Evolutionary conservation across 1,140 invertebrate genomes (phyloP), one percentile per base, ranked within the genome.

Genomic region (Ruditapes philippinarum): DNA sequence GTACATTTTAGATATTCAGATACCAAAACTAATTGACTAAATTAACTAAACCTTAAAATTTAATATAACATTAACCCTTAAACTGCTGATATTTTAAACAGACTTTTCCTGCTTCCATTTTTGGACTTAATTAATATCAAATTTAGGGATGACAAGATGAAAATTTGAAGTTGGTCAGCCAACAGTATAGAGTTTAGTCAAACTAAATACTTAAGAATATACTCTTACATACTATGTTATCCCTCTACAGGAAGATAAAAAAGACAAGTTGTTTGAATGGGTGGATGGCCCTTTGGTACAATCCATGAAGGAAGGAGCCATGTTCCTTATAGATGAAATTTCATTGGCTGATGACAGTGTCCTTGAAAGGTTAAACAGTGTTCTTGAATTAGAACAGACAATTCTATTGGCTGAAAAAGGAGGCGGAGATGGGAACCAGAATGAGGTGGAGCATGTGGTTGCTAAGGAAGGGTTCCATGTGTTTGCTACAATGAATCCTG

Each of bases 401-500:
- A 96, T 99, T 11, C 95, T 99, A 9, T 95, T 99, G 40, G 97
- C 99, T 22, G 99, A 99, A 96, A 98, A 98, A 92, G 95, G 95
- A 19, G 93, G 91, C 9, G 92, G 92, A 5, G 92, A 93, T 85
- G 94, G 92, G 17, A 68, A 51, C 0, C 31, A 89, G 42, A 91
- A 90, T 82, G 91, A 94, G 28, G 90, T 93, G 22, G 94, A 95
- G 80, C 85, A 90, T 73, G 92, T 96, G 45, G 94, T 96, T 76
- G 99, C 99, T 0, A 93, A 97, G 88, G 92, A 97, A 19, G 97
- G 97, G 17, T 99, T 99, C 95, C 97, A 98, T 89, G 98, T 99
- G 92, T 97, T 99, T 82, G 98, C 98, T 11, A 99, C 99, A 0
- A 99, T 99, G 99, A 99, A 99, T 96, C 99, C 99, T 31, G 99